Conservation (phyloP, 2,888 invertebrate species). For the Microctonus aethiopoides region DNA sequence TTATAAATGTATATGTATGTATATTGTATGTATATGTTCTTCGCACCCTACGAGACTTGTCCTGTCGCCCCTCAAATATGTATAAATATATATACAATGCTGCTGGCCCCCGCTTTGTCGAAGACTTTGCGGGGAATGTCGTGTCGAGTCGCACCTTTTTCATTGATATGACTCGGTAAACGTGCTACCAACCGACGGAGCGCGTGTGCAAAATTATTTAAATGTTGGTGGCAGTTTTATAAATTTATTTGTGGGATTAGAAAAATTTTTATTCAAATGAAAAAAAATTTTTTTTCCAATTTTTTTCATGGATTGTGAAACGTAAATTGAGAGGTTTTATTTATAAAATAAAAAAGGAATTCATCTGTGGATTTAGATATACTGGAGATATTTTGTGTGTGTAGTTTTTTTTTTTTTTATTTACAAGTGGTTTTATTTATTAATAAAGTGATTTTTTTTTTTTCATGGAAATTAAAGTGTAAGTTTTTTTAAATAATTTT, state of each 20-base stretch:
- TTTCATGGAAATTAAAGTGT: not conserved
- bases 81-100: not conserved
- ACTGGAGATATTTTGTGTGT: not conserved
- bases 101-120: conserved; percentile 43
- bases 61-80: conserved; percentile 7
- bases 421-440: not conserved
- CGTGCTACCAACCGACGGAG: conserved; percentile 16
- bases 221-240: not conserved
- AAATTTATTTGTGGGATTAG: not conserved
- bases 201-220: not conserved
- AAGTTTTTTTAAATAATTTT: not conserved
- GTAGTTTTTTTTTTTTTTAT: not conserved
- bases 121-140: conserved; percentile 52
- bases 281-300: not conserved
- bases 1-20: too few species aligned
- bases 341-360: too few species aligned
- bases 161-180: conserved; percentile 16
- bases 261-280: not conserved
- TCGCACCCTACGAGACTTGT: conserved; percentile 7
- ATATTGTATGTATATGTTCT: conserved; percentile 30
- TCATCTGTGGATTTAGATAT: not conserved
- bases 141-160: conserved; percentile 17
- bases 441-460: not conserved
- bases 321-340: too few species aligned
- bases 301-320: too few species aligned